Evolutionary conservation across 2,797 vertebrate genomes (phyloP).

Genomic region (Pangasius mekongensis): DNA sequence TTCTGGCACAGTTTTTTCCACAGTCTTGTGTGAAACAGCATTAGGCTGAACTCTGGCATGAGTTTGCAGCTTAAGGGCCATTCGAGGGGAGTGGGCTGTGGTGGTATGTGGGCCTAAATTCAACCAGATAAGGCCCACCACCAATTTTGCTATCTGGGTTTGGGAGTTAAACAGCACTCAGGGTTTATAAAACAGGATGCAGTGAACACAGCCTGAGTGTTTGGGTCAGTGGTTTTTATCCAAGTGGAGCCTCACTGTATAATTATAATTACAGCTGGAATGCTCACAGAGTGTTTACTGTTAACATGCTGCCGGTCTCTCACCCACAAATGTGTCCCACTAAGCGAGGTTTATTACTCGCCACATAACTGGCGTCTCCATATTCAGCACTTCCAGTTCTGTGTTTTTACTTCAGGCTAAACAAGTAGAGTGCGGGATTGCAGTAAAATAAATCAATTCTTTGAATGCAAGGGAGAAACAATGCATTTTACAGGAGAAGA

Average conservation of each 20-base stretch:
- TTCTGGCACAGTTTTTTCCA: too few species aligned
- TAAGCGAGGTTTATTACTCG: slow-evolving; percentile 7
- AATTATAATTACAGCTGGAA: slow-evolving; percentile 30
- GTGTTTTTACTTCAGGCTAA: slow-evolving; percentile 23
- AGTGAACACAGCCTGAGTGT: slow-evolving; percentile 12
- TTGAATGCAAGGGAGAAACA: not conserved
- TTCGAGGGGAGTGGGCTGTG: too few species aligned
- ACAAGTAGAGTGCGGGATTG: not conserved
- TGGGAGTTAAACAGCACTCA: slow-evolving; percentile 40
- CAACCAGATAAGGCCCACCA: too few species aligned
- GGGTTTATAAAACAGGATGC: slow-evolving; percentile 30
- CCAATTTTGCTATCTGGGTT: not conserved
- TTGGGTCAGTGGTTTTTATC: slow-evolving; percentile 33
- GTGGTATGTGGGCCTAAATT: too few species aligned
- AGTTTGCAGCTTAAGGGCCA: too few species aligned
- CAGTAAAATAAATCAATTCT: not conserved
- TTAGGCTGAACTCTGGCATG: too few species aligned
- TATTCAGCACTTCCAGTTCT: not conserved
- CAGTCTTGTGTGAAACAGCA: too few species aligned
- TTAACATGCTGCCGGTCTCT: slow-evolving; percentile 16
- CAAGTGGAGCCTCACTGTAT: not conserved
- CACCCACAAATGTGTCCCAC: slow-evolving; percentile 8
- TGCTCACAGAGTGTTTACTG: slow-evolving; percentile 18
- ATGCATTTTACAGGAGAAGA: not conserved
- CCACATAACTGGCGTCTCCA: not conserved